These are phyloP conservation scores for Dicranocentrus wangi DNA, from an alignment of 2,888 invertebrate genomes.

Conservation along the genomic window DNA sequence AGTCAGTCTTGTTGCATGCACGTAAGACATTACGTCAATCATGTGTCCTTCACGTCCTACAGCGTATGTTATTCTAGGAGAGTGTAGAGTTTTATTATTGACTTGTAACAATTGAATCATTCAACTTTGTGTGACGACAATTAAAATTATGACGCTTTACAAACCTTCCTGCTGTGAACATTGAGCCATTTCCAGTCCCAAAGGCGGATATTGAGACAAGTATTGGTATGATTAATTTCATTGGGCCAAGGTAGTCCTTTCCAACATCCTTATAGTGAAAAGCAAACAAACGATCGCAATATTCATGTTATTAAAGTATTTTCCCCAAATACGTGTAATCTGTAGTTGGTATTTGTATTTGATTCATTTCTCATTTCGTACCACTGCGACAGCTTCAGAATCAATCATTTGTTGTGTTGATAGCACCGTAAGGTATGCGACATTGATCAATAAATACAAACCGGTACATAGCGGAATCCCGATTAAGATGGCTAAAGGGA, in stretches of 20 bases:
- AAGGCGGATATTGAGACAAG: conserved; percentile 94
- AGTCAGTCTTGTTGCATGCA: conserved; percentile 91
- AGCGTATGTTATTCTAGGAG: conserved; percentile 87
- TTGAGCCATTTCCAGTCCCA: conserved; percentile 89
- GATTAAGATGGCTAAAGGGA: conserved; percentile 84
- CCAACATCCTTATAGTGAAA: conserved; percentile 67
- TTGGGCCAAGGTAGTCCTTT: conserved; percentile 81
- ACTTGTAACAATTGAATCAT: no score
- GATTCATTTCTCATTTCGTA: conserved; percentile 74
- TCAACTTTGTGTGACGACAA: no score
- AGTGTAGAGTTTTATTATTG: no score
- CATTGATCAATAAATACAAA: conserved; percentile 93
- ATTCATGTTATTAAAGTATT: background rate
- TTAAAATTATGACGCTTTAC: conserved; percentile 4
- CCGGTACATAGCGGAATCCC: conserved; percentile 95
- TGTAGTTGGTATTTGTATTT: background rate
- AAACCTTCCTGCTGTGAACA: conserved; percentile 71
- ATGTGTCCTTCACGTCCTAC: conserved; percentile 94
- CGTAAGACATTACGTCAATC: conserved; percentile 91
- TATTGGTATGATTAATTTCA: conserved; percentile 91
- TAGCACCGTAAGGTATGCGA: conserved; percentile 96
- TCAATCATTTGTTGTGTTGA: conserved; percentile 91
- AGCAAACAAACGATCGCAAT: background rate
- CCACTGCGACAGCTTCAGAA: conserved; percentile 95
- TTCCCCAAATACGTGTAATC: background rate